Evolutionary conservation across 2,113 vertebrate species (phyloP).

Genomic region (Callospermophilus lateralis): DNA sequence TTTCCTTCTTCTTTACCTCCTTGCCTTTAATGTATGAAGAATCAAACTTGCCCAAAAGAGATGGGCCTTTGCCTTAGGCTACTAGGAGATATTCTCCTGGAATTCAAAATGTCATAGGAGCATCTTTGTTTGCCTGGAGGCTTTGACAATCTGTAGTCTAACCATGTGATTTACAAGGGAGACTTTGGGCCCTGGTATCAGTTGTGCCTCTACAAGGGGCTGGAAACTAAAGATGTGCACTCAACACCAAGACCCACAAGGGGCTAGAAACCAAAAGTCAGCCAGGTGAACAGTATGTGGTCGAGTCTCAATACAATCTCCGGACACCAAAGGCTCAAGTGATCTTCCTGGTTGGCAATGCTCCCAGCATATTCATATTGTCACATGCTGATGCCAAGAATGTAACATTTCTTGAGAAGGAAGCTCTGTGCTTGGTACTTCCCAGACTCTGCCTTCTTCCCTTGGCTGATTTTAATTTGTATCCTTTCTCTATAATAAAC

Average conservation of each 20-base stretch:
- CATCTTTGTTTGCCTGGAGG: not conserved
- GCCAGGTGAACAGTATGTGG: rapidly evolving
- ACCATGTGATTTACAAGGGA: not conserved
- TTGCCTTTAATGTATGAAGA: not conserved
- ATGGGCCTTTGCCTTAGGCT: not conserved
- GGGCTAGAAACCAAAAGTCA: not conserved
- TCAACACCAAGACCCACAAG: not conserved
- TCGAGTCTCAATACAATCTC: not conserved
- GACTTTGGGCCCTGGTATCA: not conserved
- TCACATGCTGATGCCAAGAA: not conserved
- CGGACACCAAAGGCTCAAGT: not conserved
- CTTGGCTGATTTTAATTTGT: not conserved
- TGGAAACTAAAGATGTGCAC: not conserved
- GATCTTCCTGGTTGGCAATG: not conserved
- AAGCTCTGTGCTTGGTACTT: not conserved
- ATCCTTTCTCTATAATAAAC: slow-evolving; percentile 1
- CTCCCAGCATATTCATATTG: too few relatives aligned
- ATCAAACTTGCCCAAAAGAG: not conserved
- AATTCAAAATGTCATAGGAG: not conserved
- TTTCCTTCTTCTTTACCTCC: not conserved
- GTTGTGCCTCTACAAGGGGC: not conserved
- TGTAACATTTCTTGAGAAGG: not conserved
- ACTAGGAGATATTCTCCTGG: not conserved
- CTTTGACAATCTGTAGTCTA: not conserved
- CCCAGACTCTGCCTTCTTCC: not conserved